Evolutionary conservation across 64 coral and sea anemone genomes (phyloP).

Genomic region (Acropora tenuis): DNA sequence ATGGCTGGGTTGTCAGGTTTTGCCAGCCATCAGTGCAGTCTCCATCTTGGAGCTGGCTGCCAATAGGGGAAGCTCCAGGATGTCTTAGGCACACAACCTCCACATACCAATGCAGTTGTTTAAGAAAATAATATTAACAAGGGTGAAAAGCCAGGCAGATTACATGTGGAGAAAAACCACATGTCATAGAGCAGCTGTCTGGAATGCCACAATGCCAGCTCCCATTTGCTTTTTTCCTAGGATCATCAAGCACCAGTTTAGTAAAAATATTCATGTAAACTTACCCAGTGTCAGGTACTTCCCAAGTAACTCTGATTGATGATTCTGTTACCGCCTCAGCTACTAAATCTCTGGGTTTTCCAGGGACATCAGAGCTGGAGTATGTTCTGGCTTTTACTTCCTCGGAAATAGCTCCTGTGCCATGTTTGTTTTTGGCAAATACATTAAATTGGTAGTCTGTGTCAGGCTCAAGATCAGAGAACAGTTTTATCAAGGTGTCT

Average conservation of each 20-base stretch:
- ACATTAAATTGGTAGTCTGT: conserved; percentile 37
- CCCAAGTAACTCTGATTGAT: conserved; percentile 63
- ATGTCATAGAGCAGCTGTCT: too few species aligned
- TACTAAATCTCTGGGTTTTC: conserved; percentile 38
- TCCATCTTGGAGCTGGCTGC: too few species aligned
- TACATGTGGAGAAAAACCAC: too few species aligned
- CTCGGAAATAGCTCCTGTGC: conserved; percentile 4
- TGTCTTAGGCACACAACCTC: too few species aligned
- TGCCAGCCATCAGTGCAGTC: too few species aligned
- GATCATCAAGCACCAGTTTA: background rate
- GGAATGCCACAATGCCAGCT: too few species aligned
- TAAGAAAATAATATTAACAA: too few species aligned
- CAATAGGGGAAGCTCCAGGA: too few species aligned
- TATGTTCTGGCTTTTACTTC: conserved; percentile 17
- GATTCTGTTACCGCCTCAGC: conserved; percentile 28
- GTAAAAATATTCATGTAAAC: background rate
- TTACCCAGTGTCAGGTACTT: conserved; percentile 46
- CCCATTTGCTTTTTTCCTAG: background rate
- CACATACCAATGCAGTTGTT: too few species aligned
- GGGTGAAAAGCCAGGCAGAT: too few species aligned
- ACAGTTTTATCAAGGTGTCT: background rate
- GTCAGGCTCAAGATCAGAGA: conserved; percentile 31
- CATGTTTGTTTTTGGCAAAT: conserved; percentile 31
- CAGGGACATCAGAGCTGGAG: conserved; percentile 5
- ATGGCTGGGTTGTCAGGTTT: too few species aligned